Percentiles rank a stretch among this genome's conserved stretches.
Conservation (phyloP, 2,113 vertebrate species). For the Forbesichthys papilliferus region DNA sequence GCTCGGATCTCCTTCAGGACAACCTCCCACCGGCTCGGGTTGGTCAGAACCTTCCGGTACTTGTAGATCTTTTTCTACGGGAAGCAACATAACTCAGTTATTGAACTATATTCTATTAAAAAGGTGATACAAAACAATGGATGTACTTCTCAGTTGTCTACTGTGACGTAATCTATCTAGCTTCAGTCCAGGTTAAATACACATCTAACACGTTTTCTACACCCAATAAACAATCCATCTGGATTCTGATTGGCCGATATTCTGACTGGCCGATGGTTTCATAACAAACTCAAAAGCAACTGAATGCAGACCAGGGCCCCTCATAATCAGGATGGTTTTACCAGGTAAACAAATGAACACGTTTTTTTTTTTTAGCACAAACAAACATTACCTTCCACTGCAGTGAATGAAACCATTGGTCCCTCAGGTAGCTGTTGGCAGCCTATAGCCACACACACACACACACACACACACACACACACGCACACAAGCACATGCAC, state of each 20-base stretch:
- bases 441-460: conserved; percentile 76
- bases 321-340: no score
- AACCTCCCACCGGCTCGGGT: conserved; percentile 97
- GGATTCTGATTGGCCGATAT: no score
- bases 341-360: conserved; percentile 23
- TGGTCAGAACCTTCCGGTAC: conserved; percentile 96
- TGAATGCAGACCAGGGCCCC: no score
- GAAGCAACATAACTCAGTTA: background rate
- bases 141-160: background rate
- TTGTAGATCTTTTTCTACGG: conserved; percentile 98
- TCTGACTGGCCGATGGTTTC: no score
- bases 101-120: no score
- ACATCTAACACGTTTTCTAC: no score
- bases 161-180: no score
- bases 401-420: conserved; percentile 99
- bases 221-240: no score
- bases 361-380: conserved; percentile 15
- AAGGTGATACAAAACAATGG: background rate
- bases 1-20: conserved; percentile 97
- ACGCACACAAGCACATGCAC: conserved; percentile 25
- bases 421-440: conserved; percentile 97
- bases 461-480: conserved; percentile 20
- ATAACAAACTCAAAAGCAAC: no score
- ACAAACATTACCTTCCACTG: conserved; percentile 92
- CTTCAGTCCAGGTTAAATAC: no score